Conservation (phyloP, 2,888 invertebrate species). For the Atrina japonica region DNA sequence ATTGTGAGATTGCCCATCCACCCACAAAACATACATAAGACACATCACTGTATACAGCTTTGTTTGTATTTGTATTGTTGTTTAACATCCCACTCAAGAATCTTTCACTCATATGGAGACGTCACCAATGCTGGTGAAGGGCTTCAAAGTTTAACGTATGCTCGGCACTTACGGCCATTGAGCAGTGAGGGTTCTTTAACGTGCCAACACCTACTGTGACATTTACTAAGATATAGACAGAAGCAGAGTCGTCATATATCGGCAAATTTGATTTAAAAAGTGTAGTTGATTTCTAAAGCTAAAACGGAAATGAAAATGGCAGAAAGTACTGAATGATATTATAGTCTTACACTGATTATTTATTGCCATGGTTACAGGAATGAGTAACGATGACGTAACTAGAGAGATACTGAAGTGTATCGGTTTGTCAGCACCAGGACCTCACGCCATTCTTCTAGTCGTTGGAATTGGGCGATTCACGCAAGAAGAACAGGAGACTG, state of each 20-base stretch:
- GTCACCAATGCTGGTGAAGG: no score
- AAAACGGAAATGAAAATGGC: no score
- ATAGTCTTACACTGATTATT: background rate
- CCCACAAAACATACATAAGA: no score
- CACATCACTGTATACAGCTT: background rate
- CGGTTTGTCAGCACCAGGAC: constrained; percentile 4
- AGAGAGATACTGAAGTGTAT: constrained; percentile 20
- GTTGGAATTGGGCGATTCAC: constrained; percentile 17
- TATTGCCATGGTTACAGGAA: background rate
- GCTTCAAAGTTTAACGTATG: no score
- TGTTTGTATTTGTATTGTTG: background rate
- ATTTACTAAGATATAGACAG: background rate
- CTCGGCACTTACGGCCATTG: no score
- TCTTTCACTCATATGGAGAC: no score
- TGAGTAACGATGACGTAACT: constrained; percentile 12
- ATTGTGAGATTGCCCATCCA: no score
- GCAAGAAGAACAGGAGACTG: constrained; percentile 14
- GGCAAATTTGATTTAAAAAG: background rate
- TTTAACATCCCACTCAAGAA: no score
- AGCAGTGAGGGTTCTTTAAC: no score
- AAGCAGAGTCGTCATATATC: no score
- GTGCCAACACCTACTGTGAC: background rate
- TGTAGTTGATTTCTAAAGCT: background rate
- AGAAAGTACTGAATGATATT: background rate
- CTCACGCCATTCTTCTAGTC: constrained; percentile 18